A percentile compares a stretch with the other conserved stretches of the same genome.
These are phyloP conservation scores for Drosophila kanapiae DNA, from an alignment of 1,140 invertebrate species.

Conservation along the genomic window DNA sequence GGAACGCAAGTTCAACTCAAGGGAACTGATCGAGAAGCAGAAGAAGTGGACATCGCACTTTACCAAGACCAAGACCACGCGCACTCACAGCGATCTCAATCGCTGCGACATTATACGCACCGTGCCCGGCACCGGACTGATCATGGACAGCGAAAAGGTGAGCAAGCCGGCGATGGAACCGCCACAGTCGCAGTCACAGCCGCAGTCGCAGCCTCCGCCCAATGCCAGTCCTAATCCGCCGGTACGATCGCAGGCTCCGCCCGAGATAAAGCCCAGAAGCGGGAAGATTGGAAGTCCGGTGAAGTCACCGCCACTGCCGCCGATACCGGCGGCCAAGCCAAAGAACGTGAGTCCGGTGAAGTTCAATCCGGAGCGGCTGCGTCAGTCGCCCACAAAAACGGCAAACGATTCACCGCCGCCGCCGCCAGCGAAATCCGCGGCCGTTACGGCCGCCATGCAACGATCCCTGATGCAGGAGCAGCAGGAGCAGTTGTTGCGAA, in stretches of 20 bases:
- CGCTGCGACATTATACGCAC: slow-evolving; percentile 85
- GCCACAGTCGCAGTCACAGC: background rate
- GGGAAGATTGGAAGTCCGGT: slow-evolving; percentile 82
- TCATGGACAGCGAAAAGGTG: slow-evolving; percentile 65
- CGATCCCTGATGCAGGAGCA: slow-evolving; percentile 68
- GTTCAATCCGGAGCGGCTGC: slow-evolving; percentile 65
- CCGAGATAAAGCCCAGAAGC: slow-evolving; percentile 81
- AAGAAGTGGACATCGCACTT: slow-evolving; percentile 96
- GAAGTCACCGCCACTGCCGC: slow-evolving; percentile 79
- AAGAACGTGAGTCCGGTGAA: slow-evolving; percentile 78
- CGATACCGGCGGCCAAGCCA: slow-evolving; percentile 82
- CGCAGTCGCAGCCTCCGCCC: slow-evolving; percentile 1
- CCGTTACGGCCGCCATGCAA: slow-evolving; percentile 73
- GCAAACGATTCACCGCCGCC: slow-evolving; percentile 65
- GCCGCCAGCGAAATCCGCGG: slow-evolving; percentile 79
- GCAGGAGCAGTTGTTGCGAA: slow-evolving; percentile 50
- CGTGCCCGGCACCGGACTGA: slow-evolving; percentile 77
- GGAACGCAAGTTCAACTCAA: slow-evolving; percentile 92
- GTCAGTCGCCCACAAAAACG: slow-evolving; percentile 73
- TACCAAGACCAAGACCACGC: slow-evolving; percentile 89
- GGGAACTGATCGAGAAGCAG: slow-evolving; percentile 95
- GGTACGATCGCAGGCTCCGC: slow-evolving; percentile 52
- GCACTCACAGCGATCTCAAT: slow-evolving; percentile 89
- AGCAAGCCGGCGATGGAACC: slow-evolving; percentile 47
- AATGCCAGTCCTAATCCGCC: slow-evolving; percentile 60